Base-by-base conservation (phyloP, 2,797 vertebrate genomes). In the Oreortyx pictus region DNA sequence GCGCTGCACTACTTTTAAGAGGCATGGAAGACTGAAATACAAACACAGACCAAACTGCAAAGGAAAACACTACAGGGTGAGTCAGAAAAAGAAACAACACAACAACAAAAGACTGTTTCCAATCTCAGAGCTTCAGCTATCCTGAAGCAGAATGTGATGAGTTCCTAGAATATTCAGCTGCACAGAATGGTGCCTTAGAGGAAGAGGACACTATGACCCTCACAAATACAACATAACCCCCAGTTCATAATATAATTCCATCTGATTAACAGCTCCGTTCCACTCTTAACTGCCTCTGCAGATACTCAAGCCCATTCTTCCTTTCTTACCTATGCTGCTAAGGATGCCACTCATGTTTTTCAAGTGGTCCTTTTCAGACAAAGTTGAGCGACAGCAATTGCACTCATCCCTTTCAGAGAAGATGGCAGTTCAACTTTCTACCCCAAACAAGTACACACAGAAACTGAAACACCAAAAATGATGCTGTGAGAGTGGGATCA, bases 401-500 rank as follows among this genome's bases (percentile, higher is more conserved):
- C 10, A 67, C 1, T 27, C 46, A 31, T 7, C 15, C 11, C 13
- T 43, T 82, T 62, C 62, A 84, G 37, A 64, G 19, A 76, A 37
- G 39, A 39, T 0, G 1, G 44, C 19, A 82, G n/a, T 44, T 72
- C 64, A 5, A 68, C 33, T 87, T 79, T 24, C 35, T 54, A 61
- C 3, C 20, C 6, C 13, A 47, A 6, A 8, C 29, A 66, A 25
- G 7, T 43, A 70, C 0, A 1, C 0, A 74, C 6, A 73, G 41
- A 90, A 86, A 73, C 20, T 84, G 57, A 84, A 88, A 72, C 5
- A 44, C 12, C 43, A 72, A 76, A 81, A 92, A n/a, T 29, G 4
- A 23, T 19, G 5, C 29, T 65, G 41, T 3, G 3, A 66, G 46
- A 50, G 27, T 59, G 59, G 29, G 54, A 72, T 83, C 57, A 81